phyloP scores from a whole-genome alignment of 1,140 invertebrate genomes.

The Sitobion miscanthi region DNA sequence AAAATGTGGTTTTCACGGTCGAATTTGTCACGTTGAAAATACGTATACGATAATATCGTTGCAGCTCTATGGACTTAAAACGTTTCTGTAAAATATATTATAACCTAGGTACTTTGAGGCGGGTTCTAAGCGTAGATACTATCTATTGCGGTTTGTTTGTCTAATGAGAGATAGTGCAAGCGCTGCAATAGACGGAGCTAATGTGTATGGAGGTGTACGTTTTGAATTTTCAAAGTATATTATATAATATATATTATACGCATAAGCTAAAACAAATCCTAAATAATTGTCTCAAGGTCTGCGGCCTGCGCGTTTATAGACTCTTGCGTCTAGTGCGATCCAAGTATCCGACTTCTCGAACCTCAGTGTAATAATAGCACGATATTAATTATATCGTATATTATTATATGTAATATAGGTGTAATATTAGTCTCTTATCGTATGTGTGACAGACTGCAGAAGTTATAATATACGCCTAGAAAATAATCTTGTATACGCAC shows the following conservation, averaged over 20 bases:
- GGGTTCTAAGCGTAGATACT: background rate
- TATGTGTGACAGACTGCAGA: background rate
- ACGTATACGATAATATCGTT: background rate
- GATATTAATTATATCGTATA: background rate
- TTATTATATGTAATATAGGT: background rate
- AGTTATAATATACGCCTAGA: background rate
- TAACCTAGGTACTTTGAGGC: background rate
- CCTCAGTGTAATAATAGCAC: background rate
- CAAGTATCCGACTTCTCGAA: background rate
- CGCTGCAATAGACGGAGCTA: background rate
- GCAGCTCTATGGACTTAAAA: background rate
- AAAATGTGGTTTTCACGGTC: background rate
- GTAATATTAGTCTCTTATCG: background rate
- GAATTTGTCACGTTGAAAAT: background rate
- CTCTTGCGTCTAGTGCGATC: background rate
- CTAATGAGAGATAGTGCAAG: background rate
- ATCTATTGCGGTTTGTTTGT: background rate
- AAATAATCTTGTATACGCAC: background rate
- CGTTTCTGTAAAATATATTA: background rate
- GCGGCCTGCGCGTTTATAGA: background rate
- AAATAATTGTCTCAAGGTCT: background rate
- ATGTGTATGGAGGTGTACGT: background rate
- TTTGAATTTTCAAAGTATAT: background rate
- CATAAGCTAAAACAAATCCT: background rate
- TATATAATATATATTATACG: background rate